These are phyloP conservation scores for Hermatobates lingyangjiaoensis DNA, from an alignment of 1,140 invertebrate species.

Conservation along the genomic window DNA sequence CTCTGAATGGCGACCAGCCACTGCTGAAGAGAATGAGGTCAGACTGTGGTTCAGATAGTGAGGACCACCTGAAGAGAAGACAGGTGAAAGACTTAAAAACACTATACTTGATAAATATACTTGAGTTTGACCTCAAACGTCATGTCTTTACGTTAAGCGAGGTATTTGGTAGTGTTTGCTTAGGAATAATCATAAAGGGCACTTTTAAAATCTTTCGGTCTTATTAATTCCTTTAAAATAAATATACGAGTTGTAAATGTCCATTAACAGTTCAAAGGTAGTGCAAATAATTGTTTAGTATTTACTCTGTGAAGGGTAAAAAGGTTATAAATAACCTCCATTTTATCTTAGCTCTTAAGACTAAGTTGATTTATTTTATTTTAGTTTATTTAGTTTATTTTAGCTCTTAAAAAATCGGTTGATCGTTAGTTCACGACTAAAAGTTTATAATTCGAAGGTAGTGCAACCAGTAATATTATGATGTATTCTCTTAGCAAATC, in stretches of 20 bases:
- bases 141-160: neutral
- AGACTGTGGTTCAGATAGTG: constrained; percentile 27
- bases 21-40: constrained; percentile 24
- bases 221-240: neutral
- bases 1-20: constrained; percentile 21
- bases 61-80: constrained; percentile 20
- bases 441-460: too few relatives aligned
- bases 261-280: neutral
- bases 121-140: neutral
- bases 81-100: constrained; percentile 29
- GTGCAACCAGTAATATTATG: too few relatives aligned
- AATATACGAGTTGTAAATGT: neutral
- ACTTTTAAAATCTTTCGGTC: neutral
- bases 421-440: too few relatives aligned
- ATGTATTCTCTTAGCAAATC: too few relatives aligned
- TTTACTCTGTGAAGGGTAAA: too few relatives aligned
- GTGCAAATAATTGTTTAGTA: too few relatives aligned
- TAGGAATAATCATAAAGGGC: neutral
- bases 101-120: neutral
- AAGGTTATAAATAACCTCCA: too few relatives aligned
- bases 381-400: too few relatives aligned
- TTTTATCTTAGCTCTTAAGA: too few relatives aligned
- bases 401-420: too few relatives aligned
- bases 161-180: neutral
- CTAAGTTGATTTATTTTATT: too few relatives aligned